Base-by-base conservation (phyloP, 2,888 invertebrate genomes). In the Teleiodes luculella region DNA sequence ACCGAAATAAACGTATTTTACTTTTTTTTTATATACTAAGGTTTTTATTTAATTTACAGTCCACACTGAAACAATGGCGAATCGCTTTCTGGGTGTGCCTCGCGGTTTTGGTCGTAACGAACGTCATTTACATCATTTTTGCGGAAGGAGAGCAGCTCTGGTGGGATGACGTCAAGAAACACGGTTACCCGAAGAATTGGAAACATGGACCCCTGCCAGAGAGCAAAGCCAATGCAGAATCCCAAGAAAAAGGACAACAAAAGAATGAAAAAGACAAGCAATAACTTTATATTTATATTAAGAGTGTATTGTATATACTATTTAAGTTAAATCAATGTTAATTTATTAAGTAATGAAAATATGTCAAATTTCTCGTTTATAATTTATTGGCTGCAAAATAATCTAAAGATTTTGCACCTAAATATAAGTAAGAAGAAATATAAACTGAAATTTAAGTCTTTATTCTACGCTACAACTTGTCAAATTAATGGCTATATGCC, bases 41-140 rank as follows among this genome's bases (percentile, higher is more conserved):
- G 35, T 35, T 13, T n/a, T 35, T 35, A 20, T 16, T 14, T 68
- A 56, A 55, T 16, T 69, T 75, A 68, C 76, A 93, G 93, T 91
- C 93, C 46, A 90, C 91, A 0, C 67, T 94, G 6, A 75, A 78
- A 16, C 92, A 95, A 83, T 96, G 96, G 96, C 90, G 94, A 18
- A 68, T 91, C 0, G 95, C 96, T 0, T 96, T 96, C 76, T 95
- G 96, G 94, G 93, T 96, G 33, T 93, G 95, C 39, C 90, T 95
- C 6, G 92, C 72, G 0, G 91, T 96, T 2, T 91, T 96, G 57
- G 77, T 92, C 0, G 57, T 91, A 0, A 94, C 95, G 1, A 95
- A 95, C 68, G 36, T 93, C 0, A 69, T 95, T 7, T 96, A 94
- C 76, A 65, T 93, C 2, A 51, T 94, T 3, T 94, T 92, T 72